A percentile compares a stretch with the other conserved stretches of the same genome.
phyloP scores from a whole-genome alignment of 2,888 invertebrate species.

The Drosophila buzzatii region DNA sequence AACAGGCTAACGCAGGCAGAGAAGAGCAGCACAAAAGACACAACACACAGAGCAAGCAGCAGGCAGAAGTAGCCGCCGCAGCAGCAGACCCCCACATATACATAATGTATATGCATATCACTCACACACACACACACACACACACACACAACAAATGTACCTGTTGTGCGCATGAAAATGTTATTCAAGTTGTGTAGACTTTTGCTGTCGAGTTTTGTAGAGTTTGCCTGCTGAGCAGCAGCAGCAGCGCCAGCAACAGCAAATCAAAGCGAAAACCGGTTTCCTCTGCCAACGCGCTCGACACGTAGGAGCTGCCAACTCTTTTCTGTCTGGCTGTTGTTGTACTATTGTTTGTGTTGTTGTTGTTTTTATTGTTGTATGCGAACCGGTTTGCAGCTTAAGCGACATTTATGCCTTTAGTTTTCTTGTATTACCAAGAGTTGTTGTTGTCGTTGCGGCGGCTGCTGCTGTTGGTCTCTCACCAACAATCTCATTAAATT shows the following conservation, averaged over 20 bases:
- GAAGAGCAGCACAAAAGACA: conserved; percentile 22
- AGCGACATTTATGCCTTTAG: conserved; percentile 60
- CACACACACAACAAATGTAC: conserved; percentile 38
- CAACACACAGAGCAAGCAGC: conserved; percentile 55
- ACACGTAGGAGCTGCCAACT: conserved; percentile 51
- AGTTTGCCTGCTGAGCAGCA: conserved; percentile 46
- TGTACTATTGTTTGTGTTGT: conserved; percentile 20
- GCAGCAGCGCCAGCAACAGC: not conserved
- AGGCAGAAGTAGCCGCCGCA: conserved; percentile 28
- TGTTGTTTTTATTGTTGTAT: conserved; percentile 27
- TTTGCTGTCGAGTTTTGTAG: conserved; percentile 36
- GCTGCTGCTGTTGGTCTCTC: conserved; percentile 6
- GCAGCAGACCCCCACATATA: conserved; percentile 25
- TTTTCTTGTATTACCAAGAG: conserved; percentile 31
- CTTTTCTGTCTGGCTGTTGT: conserved; percentile 32
- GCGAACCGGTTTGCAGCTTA: conserved; percentile 62
- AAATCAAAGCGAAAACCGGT: conserved; percentile 57
- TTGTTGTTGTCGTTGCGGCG: not conserved
- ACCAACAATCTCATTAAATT: conserved; percentile 33
- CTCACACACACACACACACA: conserved; percentile 2
- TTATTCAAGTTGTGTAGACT: conserved; percentile 59
- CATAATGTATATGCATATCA: conserved; percentile 31
- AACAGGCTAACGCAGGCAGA: conserved; percentile 26
- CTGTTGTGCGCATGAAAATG: conserved; percentile 55
- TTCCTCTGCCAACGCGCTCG: conserved; percentile 20